Base-by-base conservation (phyloP, 2,888 invertebrate species). In the Anaspis maculata region DNA sequence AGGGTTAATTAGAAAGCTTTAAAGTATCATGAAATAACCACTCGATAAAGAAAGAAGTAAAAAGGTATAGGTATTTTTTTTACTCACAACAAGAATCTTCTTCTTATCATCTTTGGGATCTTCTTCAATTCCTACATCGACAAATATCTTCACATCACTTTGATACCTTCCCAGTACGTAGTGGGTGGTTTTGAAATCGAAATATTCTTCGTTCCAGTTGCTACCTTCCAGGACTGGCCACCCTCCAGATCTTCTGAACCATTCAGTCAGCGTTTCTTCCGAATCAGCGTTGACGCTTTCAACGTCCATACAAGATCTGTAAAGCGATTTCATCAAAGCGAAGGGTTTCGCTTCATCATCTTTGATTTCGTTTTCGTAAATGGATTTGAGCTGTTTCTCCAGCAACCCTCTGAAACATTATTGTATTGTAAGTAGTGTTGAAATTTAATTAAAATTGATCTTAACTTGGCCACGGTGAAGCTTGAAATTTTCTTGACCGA, bases 191-290 rank as follows among this genome's bases (percentile, higher is more conserved):
- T 13, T 13, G 5, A 6, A 10, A 11, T 24, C 24, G 69, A 84
- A 89, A 6, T 65, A 56, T 1, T 56, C 56, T 3, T 73, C 73
- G 49, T 79, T 72, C 89, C 89, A 89, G 1, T 56, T 42, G 15
- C 74, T 69, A 0, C 80, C 85, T 43, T 79, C 79, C 13, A 89
- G 66, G 16, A 87, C 80, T 0, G 94, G 92, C 91, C 91, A 94
- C 3, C 90, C 90, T 2, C 92, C 91, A 7, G 92, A 69, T 10
- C 72, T 68, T 15, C 72, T 34, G 14, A 52, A 27, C 11, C 32
- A 28, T 25, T 15, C 23, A 30, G 32, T 25, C 13, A 39, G 25
- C 10, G 26, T 30, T n/a, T 11, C n/a, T 11, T 36, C 6, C 1
- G 32, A 29, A 19, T 32, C 32, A 10, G 25, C 16, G 15, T 39